These are phyloP conservation scores for Setipinna tenuifilis DNA, from an alignment of 2,797 vertebrate species.

Conservation along the genomic window DNA sequence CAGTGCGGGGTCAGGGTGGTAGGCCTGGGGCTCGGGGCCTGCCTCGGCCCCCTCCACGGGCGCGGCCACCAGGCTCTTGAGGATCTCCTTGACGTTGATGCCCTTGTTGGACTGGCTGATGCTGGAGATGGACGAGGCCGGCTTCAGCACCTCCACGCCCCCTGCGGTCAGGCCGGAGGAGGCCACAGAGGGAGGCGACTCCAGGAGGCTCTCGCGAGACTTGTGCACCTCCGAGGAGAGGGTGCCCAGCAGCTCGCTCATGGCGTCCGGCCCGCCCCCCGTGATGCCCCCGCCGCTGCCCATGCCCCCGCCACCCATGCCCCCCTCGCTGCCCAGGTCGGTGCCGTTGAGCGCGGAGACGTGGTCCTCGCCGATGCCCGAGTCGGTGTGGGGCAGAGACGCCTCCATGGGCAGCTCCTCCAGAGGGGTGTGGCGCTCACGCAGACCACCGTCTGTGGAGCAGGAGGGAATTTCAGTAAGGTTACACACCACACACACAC, in stretches of 20 bases:
- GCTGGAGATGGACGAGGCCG: conserved; percentile 92
- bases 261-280: conserved; percentile 80
- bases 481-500: neutral
- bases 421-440: conserved; percentile 83
- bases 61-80: conserved; percentile 96
- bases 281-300: conserved; percentile 68
- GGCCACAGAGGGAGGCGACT: conserved; percentile 70
- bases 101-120: conserved; percentile 96
- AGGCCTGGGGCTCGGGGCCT: conserved; percentile 87
- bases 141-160: conserved; percentile 76
- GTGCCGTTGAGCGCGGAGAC: conserved; percentile 90
- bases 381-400: conserved; percentile 95
- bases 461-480: conserved; percentile 85
- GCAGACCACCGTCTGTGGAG: conserved; percentile 80
- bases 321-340: conserved; percentile 76
- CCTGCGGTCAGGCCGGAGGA: conserved; percentile 29
- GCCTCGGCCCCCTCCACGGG: conserved; percentile 89
- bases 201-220: conserved; percentile 93
- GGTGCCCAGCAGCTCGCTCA: conserved; percentile 92
- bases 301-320: conserved; percentile 35
- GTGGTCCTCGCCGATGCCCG: conserved; percentile 95
- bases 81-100: conserved; percentile 98
- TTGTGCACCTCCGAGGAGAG: conserved; percentile 92
- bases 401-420: conserved; percentile 90
- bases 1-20: conserved; percentile 90